phyloP scores from a whole-genome alignment of 2,113 vertebrate genomes.

The Lophotis ruficrista region DNA sequence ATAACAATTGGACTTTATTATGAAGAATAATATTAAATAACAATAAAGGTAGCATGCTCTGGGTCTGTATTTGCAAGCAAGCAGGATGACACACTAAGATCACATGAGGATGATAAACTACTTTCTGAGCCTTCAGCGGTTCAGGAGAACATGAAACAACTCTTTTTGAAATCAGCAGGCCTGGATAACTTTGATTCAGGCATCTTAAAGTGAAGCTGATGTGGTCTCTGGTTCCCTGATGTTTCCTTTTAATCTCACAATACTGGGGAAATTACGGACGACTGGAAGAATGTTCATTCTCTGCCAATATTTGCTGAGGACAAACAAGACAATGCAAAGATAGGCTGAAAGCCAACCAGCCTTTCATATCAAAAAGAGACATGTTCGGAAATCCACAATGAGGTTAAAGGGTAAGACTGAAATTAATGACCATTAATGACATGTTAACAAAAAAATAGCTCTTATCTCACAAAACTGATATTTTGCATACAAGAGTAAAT shows the following conservation, averaged over 20 bases:
- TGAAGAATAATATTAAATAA: too few relatives aligned
- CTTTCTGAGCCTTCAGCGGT: neutral
- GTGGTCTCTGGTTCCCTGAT: neutral
- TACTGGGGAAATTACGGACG: neutral
- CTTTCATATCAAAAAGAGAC: neutral
- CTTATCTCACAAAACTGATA: neutral
- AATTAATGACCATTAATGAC: neutral
- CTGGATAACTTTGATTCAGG: neutral
- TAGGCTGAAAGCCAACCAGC: neutral
- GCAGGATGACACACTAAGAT: neutral
- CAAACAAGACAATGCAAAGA: slow-evolving; percentile 5
- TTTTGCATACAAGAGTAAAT: neutral
- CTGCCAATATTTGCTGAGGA: neutral
- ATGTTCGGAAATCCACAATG: neutral
- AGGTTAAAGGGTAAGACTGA: neutral
- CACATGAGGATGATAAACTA: neutral
- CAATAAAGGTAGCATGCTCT: neutral
- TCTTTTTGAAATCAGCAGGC: neutral
- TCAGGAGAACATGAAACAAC: neutral
- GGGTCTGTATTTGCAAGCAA: neutral
- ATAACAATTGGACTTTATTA: neutral
- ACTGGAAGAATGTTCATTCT: slow-evolving; percentile 16
- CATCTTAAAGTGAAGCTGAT: neutral
- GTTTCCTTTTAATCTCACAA: neutral
- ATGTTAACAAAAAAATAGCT: neutral